These are phyloP conservation scores for Spilogale gracilis DNA, from an alignment of 2,113 vertebrate genomes.

Conservation along the genomic window DNA sequence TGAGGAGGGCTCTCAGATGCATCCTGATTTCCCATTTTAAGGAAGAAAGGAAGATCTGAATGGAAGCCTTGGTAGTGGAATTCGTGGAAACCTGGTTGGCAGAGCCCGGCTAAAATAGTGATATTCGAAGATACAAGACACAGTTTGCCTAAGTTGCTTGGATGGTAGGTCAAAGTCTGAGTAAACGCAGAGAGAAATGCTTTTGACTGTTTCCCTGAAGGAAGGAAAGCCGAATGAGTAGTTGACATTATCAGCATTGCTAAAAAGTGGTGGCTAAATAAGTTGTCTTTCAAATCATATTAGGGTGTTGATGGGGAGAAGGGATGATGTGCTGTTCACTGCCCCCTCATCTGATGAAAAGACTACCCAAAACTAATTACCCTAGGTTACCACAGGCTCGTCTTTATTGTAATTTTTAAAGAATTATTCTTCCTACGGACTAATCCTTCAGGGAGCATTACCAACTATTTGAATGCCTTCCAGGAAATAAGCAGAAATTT, in stretches of 20 bases:
- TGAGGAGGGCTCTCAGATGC: conserved; percentile 40
- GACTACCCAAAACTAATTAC: not conserved
- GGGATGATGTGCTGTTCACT: not conserved
- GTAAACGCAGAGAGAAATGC: not conserved
- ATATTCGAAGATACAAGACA: conserved; percentile 38
- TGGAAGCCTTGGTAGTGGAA: not conserved
- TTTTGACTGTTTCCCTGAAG: not conserved
- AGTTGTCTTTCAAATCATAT: not conserved
- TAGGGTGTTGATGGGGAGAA: no score
- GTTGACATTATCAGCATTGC: not conserved
- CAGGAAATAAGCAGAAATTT: conserved; percentile 31
- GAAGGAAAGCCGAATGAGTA: not conserved
- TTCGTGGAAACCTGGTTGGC: not conserved
- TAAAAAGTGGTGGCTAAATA: not conserved
- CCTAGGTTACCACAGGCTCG: not conserved
- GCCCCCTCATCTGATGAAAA: not conserved
- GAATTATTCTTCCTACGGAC: not conserved
- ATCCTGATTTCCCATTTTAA: conserved; percentile 47
- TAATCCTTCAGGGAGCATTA: not conserved
- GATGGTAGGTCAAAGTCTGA: not conserved
- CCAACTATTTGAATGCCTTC: not conserved
- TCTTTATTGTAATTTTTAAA: not conserved
- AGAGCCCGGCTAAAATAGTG: not conserved
- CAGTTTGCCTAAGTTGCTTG: not conserved
- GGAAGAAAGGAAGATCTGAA: conserved; percentile 45